Evolutionary conservation across 2,113 vertebrate genomes (phyloP), one percentile per base, ranked within the genome.

Genomic region (Bettongia penicillata): DNA sequence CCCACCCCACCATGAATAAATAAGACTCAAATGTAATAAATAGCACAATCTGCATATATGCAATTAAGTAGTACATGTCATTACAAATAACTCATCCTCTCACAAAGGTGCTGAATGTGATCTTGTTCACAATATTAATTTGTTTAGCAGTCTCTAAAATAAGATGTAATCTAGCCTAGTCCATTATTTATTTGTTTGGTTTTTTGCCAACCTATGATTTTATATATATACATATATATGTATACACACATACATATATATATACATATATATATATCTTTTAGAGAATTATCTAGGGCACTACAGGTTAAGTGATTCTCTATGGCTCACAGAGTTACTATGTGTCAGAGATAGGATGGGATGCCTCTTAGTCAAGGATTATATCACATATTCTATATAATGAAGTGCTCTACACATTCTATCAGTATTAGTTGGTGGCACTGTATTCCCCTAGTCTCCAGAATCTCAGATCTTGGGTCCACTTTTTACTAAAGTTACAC

Each of bases 101-200:
- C 25, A 84, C 68, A 93, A 94, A 93, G 49, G 22, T 16, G 8
- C 19, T 9, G 31, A 31, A 12, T 91, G 1, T 90, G 51, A 91
- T 53, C 26, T 51, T 49, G 2, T 93, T 91, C 90, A 53, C 48
- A 89, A 43, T 93, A 43, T 55, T 93, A n/a, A 53, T 97, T 97
- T 91, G 47, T 68, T 55, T 90, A 95, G 90, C 23, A 53, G 0
- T 10, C 8, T 0, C 2, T 90, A 90, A 43, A 47, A 23, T 61
- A 22, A 47, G 4, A 25, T 93, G 93, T 16, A 37, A 0, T 77
- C 91, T 61, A 43, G 1, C 31, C 37, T n/a, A 19, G 19, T 84
- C 19, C n/a, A n/a, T n/a, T n/a, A 7, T 52, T 52, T 52, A 3
- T 52, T 52, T 52, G 14, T 52, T 52, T 52, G 16, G n/a, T n/a